Evolutionary conservation across 2,113 vertebrate genomes (phyloP), one percentile per base, ranked within the genome.

Genomic region (Pelecanoides urinatrix): DNA sequence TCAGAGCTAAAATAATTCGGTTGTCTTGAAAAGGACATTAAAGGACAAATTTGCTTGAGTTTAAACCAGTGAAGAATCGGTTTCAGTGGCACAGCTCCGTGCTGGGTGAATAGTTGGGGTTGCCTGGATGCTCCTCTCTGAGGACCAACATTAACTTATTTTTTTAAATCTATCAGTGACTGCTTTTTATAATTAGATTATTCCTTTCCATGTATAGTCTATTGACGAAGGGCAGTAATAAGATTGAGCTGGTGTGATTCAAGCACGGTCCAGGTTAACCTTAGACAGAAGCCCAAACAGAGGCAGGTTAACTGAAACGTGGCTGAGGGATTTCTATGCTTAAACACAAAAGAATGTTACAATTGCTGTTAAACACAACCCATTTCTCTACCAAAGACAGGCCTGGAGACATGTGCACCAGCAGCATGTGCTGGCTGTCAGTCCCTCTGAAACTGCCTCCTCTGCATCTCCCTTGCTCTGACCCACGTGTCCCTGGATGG

Each of bases 121-220:
- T 88, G 68, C 58, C 79, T 82, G 55, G 68, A 81, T 68, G 73
- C 7, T 78, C 9, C 36, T 85, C 49, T 56, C 65, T 52, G 34
- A 72, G 44, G 29, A 86, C 27, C 19, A 73, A 67, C 21, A 71
- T 62, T 47, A 88, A 79, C 27, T 75, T 74, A 16, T 55, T 73
- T 79, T 75, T 26, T 93, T 34, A 29, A 88, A 85, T 74, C 88
- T 79, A 23, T 45, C 75, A 63, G 34, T 92, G 67, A 68, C 62
- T 93, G 52, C 65, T 95, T 92, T 91, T 96, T 58, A 79, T 92
- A 92, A 96, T 94, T 92, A 95, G 89, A 96, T 97, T 94, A 87
- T 89, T 97, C 70, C 77, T 95, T 95, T 94, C 92, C 92, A 88
- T 73, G 77, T 82, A 94, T 90, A 95, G 91, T 85, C 95, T 78